Evolutionary conservation across 2,113 vertebrate species (phyloP), one percentile per base, ranked within the genome.

Genomic region (Nothocercus julius): DNA sequence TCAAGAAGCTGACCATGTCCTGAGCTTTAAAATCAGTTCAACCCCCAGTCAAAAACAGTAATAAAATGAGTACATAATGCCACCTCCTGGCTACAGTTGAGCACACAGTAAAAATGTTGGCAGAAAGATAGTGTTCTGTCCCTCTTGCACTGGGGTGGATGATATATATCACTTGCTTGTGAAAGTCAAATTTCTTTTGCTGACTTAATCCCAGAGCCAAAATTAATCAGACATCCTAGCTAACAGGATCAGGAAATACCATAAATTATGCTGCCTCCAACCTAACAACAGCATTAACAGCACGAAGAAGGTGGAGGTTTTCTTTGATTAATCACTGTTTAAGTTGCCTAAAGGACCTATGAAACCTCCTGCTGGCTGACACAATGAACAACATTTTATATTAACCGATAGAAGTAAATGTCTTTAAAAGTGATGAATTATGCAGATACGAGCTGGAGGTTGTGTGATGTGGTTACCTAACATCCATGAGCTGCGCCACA

Each of bases 121-220:
- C 56, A 82, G 88, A 92, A 79, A 95, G 94, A 97, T 13, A 84
- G n/a, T 15, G 16, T 32, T 74, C 76, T 75, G 82, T 96, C 91
- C 96, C 84, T 85, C 83, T 49, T 7, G 9, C 61, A 44, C 58
- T 87, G 1, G 30, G 88, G 74, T 12, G 40, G 86, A 90, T 95
- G 93, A 97, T 96, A 97, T 97, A 96, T 97, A 92, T 94, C 89
- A 92, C 87, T 95, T 72, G 90, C 85, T 96, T 28, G 87, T 86
- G 94, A 85, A 97, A 96, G 96, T 97, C 94, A 96, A 94, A 97
- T 97, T 97, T 97, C 96, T 96, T 95, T 92, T 93, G 94, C 97
- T 96, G 96, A 97, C 95, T 97, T 97, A 97, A 97, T 97, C 96
- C 96, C 95, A 96, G 81, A 96, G 97, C 94, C 96, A 82, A 97